Percentiles rank a stretch among this genome's conserved stretches.
Evolutionary conservation across 2,797 vertebrate genomes (phyloP).

Genomic region (Huso huso): DNA sequence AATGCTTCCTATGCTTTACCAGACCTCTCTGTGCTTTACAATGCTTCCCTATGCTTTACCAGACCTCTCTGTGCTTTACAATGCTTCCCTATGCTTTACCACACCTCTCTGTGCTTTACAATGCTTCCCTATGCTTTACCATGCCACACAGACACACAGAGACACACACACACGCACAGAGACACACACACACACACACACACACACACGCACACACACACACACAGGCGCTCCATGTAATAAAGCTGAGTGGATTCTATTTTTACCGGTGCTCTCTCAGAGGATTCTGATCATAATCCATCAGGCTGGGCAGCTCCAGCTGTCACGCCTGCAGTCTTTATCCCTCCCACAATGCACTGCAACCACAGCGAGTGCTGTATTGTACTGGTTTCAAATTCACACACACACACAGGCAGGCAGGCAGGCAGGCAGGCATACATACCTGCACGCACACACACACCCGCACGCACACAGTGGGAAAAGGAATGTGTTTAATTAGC

Average conservation of each 20-base stretch:
- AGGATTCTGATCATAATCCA: slow-evolving; percentile 61
- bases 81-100: neutral
- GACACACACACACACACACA: slow-evolving; percentile 12
- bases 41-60: no score
- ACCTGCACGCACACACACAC: neutral
- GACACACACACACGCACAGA: slow-evolving; percentile 12
- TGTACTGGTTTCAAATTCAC: no score
- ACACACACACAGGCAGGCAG: no score
- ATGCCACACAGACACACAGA: slow-evolving; percentile 18
- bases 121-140: neutral
- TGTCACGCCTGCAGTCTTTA: no score
- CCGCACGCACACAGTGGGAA: slow-evolving; percentile 4
- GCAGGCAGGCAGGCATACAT: neutral
- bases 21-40: no score
- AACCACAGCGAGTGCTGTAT: no score
- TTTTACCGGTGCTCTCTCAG: slow-evolving; percentile 52
- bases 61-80: no score
- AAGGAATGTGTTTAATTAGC: no score
- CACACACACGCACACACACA: slow-evolving; percentile 22
- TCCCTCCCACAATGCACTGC: no score
- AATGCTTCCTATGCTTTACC: no score
- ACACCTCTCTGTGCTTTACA: no score
- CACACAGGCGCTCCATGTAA: slow-evolving; percentile 59
- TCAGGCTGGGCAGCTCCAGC: slow-evolving; percentile 61
- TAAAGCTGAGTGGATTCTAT: slow-evolving; percentile 52